phyloP scores from a whole-genome alignment of 2,888 invertebrate species.

The Phasia obesa region DNA sequence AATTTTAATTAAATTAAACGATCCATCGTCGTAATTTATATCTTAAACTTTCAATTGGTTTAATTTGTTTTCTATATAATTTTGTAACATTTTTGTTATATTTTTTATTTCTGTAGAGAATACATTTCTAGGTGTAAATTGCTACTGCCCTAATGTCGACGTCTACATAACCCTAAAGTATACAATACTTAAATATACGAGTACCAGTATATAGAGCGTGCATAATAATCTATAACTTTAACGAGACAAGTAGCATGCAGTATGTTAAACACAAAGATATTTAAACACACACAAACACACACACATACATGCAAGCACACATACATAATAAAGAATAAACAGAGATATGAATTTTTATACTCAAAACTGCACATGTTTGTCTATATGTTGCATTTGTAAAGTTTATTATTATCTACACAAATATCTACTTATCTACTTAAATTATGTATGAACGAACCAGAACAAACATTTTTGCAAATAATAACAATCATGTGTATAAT shows the following conservation, averaged over 20 bases:
- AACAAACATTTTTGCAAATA: conserved; percentile 29
- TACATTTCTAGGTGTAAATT: not conserved
- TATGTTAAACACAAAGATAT: conserved; percentile 22
- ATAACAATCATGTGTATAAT: conserved; percentile 44
- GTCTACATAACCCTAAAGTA: conserved; percentile 32
- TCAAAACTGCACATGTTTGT: conserved; percentile 7
- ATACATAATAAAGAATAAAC: conserved; percentile 14
- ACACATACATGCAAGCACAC: not conserved
- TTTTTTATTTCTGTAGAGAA: not conserved
- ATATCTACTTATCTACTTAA: conserved; percentile 17
- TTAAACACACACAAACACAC: not conserved
- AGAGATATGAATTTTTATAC: conserved; percentile 17
- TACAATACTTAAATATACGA: conserved; percentile 55
- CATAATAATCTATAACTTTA: conserved; percentile 69
- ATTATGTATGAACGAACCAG: not conserved
- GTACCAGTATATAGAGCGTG: conserved; percentile 55
- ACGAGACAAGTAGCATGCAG: conserved; percentile 67
- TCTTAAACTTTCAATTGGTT: too few species aligned
- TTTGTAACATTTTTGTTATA: not conserved
- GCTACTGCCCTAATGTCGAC: conserved; percentile 18
- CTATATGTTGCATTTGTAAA: conserved; percentile 24
- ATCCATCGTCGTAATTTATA: too few species aligned
- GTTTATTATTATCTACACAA: conserved; percentile 43
- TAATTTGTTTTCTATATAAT: too few species aligned
- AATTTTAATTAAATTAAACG: too few species aligned